A percentile compares a stretch with the other conserved stretches of the same genome.
phyloP scores from a whole-genome alignment of 2,113 vertebrate species.

The Perca schrenkii region DNA sequence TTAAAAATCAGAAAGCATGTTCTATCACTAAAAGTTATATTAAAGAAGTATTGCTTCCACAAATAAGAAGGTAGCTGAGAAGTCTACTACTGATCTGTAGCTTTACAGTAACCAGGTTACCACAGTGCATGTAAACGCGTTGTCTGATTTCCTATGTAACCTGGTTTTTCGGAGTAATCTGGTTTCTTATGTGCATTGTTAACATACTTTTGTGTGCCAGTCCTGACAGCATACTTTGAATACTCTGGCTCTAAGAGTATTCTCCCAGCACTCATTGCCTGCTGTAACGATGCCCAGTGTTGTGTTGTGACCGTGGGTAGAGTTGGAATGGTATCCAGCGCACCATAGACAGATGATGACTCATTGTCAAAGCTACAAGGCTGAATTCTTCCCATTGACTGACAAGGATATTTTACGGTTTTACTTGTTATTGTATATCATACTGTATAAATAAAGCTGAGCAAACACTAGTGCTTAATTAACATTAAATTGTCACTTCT shows the following conservation, averaged over 20 bases:
- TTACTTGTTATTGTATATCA: neutral
- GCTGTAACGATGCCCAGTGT: constrained; percentile 36
- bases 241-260: neutral
- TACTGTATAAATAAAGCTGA: constrained; percentile 9
- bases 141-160: neutral
- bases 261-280: neutral
- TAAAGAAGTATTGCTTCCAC: neutral
- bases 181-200: neutral
- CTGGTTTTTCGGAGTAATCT: neutral
- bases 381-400: constrained; percentile 38
- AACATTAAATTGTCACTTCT: neutral
- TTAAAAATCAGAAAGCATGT: neutral
- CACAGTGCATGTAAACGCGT: neutral
- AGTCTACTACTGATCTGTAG: neutral
- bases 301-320: constrained; percentile 56
- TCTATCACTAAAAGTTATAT: constrained; percentile 1
- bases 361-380: constrained; percentile 43
- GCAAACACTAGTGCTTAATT: neutral
- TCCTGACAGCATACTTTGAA: constrained; percentile 14
- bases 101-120: neutral
- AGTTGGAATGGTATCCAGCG: constrained; percentile 52
- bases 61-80: neutral
- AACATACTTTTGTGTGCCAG: neutral
- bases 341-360: constrained; percentile 33
- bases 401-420: constrained; percentile 26